Evolutionary conservation across 2,113 vertebrate species (phyloP).

Genomic region (Cyprinus carpio): DNA sequence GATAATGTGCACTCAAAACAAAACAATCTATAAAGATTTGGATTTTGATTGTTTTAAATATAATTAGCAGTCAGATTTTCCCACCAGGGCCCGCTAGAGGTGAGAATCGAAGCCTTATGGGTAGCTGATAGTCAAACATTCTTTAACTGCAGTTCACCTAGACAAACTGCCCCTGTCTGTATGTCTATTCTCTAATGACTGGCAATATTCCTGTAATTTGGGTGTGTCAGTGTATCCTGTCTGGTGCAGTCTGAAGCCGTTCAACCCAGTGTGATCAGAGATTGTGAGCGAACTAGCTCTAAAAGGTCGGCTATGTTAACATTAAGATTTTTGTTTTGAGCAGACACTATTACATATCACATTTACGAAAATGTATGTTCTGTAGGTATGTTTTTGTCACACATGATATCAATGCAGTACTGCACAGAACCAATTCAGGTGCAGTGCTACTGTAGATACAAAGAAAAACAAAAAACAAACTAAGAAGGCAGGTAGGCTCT

Average conservation of each 20-base stretch:
- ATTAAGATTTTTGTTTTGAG: neutral
- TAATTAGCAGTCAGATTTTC: neutral
- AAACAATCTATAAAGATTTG: neutral
- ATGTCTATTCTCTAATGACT: conserved; percentile 17
- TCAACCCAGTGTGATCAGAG: neutral
- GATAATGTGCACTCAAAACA: neutral
- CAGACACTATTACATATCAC: neutral
- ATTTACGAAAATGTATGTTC: neutral
- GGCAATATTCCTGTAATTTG: conserved; percentile 36
- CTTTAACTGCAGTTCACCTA: neutral
- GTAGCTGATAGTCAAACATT: neutral
- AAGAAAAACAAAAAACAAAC: too few relatives aligned
- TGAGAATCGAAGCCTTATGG: neutral
- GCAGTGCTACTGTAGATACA: neutral
- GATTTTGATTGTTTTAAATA: neutral
- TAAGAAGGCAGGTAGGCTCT: too few relatives aligned
- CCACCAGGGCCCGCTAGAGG: conserved; percentile 53
- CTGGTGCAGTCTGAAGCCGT: conserved; percentile 6
- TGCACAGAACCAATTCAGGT: neutral
- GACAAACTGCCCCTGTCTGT: conserved; percentile 21
- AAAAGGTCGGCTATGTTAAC: neutral
- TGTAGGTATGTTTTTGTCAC: neutral
- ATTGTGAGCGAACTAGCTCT: neutral
- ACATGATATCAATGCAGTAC: neutral
- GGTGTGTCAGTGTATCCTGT: conserved; percentile 2